phyloP scores from a whole-genome alignment of 53 echinoderm and acorn worm species.

The Pentamera pediparva region DNA sequence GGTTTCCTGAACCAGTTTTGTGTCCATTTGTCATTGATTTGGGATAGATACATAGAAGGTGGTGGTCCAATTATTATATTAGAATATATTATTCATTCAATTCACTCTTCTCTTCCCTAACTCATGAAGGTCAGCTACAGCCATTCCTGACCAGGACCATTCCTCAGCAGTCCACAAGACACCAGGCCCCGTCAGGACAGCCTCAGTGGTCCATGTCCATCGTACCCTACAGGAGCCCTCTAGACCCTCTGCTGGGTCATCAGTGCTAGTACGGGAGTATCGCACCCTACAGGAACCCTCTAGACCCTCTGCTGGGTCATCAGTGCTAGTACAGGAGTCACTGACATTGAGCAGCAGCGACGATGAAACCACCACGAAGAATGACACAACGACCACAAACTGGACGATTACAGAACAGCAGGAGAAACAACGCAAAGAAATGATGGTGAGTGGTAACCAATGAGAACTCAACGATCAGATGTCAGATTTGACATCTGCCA shows the following conservation, averaged over 20 bases:
- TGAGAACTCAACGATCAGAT: not conserved
- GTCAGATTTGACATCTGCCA: not conserved
- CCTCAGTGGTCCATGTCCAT: not conserved
- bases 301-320: slow-evolving; percentile 16
- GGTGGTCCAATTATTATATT: too few relatives aligned
- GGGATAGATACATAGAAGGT: too few relatives aligned
- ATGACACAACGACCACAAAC: slow-evolving; percentile 2
- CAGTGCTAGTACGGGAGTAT: slow-evolving; percentile 14
- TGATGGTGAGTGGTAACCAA: not conserved
- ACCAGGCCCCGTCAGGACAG: not conserved
- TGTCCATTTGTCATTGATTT: too few relatives aligned
- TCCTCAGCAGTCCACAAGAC: not conserved
- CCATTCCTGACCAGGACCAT: not conserved
- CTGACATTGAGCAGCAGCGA: slow-evolving; percentile 2
- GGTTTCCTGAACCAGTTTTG: too few relatives aligned
- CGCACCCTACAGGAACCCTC: not conserved
- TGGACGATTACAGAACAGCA: slow-evolving; percentile 26
- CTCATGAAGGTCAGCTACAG: too few relatives aligned
- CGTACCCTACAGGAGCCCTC: not conserved
- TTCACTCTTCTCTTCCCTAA: too few relatives aligned
- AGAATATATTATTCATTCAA: too few relatives aligned
- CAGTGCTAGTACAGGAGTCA: slow-evolving; percentile 14
- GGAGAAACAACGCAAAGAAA: slow-evolving; percentile 19
- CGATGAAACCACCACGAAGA: slow-evolving; percentile 42
- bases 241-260: slow-evolving; percentile 16